Percentiles rank a stretch among this genome's conserved stretches.
These are phyloP conservation scores for Oreochromis grahami DNA, from an alignment of 2,797 vertebrate genomes.

Conservation along the genomic window DNA sequence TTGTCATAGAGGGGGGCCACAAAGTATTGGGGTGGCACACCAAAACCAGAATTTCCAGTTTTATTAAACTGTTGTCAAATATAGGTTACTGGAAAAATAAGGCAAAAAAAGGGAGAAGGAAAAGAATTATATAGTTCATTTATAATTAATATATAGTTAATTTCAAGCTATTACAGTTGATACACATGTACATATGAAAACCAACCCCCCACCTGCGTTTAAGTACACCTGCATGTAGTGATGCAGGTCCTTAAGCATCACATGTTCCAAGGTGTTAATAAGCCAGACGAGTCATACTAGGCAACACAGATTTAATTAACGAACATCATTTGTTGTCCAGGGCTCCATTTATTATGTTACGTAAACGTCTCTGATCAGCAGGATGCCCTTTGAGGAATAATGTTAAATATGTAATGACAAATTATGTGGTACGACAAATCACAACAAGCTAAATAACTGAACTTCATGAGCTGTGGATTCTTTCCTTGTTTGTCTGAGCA, in stretches of 20 bases:
- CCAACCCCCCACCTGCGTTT: neutral
- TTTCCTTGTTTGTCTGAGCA: neutral
- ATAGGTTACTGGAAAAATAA: neutral
- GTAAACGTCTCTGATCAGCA: neutral
- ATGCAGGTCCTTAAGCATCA: neutral
- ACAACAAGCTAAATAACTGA: neutral
- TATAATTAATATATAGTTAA: too few relatives aligned
- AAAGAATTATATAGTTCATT: neutral
- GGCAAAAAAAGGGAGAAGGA: neutral
- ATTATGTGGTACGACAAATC: neutral
- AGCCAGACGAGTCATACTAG: neutral
- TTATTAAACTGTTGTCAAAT: neutral
- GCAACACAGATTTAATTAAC: neutral
- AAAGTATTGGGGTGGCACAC: neutral
- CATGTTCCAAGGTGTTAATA: neutral
- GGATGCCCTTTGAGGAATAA: neutral
- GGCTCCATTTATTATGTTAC: neutral
- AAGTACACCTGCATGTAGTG: neutral
- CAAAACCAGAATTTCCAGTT: neutral
- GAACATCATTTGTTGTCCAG: neutral
- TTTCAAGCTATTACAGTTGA: too few relatives aligned
- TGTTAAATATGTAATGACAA: neutral
- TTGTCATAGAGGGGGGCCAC: neutral
- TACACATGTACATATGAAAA: too few relatives aligned
- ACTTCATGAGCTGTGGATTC: neutral